Evolutionary conservation across 2,888 invertebrate species (phyloP).

Genomic region (Euclidia mi): DNA sequence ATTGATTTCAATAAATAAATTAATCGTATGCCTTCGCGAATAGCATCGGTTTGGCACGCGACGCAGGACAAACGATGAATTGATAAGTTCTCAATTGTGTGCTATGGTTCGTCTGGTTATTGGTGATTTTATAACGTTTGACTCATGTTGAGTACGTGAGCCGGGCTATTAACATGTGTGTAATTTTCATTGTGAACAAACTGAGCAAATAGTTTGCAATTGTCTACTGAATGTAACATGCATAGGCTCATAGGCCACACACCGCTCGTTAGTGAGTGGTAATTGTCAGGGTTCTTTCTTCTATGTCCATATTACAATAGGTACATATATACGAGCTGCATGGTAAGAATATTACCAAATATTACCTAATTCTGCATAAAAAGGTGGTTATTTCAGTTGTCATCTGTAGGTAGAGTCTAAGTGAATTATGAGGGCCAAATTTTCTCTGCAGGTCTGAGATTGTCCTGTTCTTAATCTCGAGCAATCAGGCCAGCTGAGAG

Average conservation of each 20-base stretch:
- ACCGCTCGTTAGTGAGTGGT: conserved; percentile 5
- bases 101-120: conserved; percentile 74
- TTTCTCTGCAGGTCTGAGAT: no score
- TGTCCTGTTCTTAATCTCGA: no score
- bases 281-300: no score
- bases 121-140: conserved; percentile 79
- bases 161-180: conserved; percentile 83
- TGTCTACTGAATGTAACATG: conserved; percentile 35
- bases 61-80: conserved; percentile 82
- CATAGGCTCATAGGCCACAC: conserved; percentile 47
- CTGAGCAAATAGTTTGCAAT: conserved; percentile 62
- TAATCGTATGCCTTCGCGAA: conserved; percentile 85
- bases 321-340: no score
- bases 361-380: no score
- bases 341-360: no score
- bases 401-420: no score
- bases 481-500: no score
- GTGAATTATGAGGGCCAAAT: no score
- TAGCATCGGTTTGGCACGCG: conserved; percentile 89
- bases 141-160: conserved; percentile 84
- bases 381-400: no score
- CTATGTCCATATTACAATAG: no score
- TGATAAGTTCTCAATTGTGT: conserved; percentile 79
- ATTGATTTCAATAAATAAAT: conserved; percentile 90
- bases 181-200: conserved; percentile 83